Percentiles rank a stretch among this genome's conserved stretches.
phyloP scores from a whole-genome alignment of 1,140 invertebrate species.

The Papilio machaon region DNA sequence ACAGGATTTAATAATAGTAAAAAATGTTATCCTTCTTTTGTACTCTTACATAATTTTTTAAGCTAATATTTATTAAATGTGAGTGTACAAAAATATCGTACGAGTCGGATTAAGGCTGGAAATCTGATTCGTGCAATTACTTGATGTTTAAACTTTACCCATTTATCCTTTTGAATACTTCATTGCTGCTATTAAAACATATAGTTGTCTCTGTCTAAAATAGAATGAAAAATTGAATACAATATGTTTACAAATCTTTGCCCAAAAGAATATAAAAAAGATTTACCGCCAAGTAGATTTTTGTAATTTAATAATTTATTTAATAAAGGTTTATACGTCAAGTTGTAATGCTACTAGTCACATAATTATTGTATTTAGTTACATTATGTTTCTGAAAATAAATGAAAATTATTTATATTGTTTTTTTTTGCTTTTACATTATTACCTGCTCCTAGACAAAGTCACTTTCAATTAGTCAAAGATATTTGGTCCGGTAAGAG shows the following conservation, averaged over 20 bases:
- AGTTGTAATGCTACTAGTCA: background rate
- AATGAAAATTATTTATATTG: background rate
- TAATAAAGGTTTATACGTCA: background rate
- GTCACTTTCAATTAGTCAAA: too few species aligned
- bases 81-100: background rate
- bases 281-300: too few species aligned
- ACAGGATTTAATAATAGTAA: background rate
- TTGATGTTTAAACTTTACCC: background rate
- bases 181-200: background rate
- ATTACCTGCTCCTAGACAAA: too few species aligned
- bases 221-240: too few species aligned
- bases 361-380: background rate
- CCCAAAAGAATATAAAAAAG: too few species aligned
- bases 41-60: background rate
- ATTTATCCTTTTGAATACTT: background rate
- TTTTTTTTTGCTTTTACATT: background rate
- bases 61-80: background rate
- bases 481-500: too few species aligned
- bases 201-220: too few species aligned
- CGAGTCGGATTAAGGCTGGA: background rate
- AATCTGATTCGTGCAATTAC: background rate
- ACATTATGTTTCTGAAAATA: constrained; percentile 5
- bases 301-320: too few species aligned
- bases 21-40: background rate
- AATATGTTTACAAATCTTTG: too few species aligned